Percentiles rank a stretch among this genome's conserved stretches.
phyloP scores from a whole-genome alignment of 53 echinoderm and acorn worm genomes.

The Antedon mediterranea region DNA sequence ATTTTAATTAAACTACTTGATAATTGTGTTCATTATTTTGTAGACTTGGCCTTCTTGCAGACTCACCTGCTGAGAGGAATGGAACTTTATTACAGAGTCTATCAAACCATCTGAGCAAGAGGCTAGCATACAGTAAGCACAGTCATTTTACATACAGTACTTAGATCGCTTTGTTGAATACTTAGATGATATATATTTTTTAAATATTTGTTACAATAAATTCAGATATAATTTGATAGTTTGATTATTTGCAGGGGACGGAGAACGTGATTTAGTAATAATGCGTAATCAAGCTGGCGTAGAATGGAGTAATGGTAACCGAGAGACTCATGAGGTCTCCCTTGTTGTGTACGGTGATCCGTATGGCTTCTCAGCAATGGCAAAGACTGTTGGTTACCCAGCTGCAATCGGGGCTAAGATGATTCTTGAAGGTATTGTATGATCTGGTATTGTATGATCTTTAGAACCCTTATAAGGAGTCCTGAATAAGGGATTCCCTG shows the following conservation, averaged over 20 bases:
- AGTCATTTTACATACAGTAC: too few relatives aligned
- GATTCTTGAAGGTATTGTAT: constrained; percentile 87
- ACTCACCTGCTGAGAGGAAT: constrained; percentile 39
- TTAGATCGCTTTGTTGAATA: too few relatives aligned
- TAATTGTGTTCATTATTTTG: background rate
- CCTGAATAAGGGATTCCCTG: too few relatives aligned
- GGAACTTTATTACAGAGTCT: constrained; percentile 46
- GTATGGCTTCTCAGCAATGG: constrained; percentile 85
- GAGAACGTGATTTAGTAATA: constrained; percentile 81
- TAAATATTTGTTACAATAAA: too few relatives aligned
- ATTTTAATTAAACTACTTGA: too few relatives aligned
- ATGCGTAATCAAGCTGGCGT: constrained; percentile 66
- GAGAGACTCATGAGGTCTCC: constrained; percentile 57
- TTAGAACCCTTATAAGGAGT: too few relatives aligned
- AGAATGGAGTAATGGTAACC: constrained; percentile 32
- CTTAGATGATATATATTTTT: too few relatives aligned
- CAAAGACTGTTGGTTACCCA: constrained; percentile 88
- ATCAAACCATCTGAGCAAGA: constrained; percentile 41
- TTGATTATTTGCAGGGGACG: constrained; percentile 26
- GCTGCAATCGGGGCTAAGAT: constrained; percentile 80
- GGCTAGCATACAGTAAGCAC: constrained; percentile 54
- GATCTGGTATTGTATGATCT: too few relatives aligned
- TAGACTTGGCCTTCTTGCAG: constrained; percentile 65
- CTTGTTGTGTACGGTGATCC: constrained; percentile 83
- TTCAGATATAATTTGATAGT: background rate